Evolutionary conservation across 2,113 vertebrate species (phyloP), one percentile per base, ranked within the genome.

Genomic region (Pangasianodon hypophthalmus): DNA sequence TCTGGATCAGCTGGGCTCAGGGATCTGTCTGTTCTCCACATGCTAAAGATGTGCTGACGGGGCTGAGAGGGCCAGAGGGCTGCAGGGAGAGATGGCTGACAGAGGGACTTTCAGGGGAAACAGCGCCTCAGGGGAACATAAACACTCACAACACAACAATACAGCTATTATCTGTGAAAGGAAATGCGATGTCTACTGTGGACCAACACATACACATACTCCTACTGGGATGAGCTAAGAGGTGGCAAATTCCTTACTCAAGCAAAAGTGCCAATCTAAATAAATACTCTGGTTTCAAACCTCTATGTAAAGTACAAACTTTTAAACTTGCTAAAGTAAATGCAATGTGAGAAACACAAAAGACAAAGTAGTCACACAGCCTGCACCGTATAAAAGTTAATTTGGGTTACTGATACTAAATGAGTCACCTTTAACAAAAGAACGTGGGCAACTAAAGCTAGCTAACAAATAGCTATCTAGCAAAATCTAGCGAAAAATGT

Each of bases 41-140:
- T 90, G 80, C 75, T 88, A 88, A 88, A 88, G 87, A 91, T 18
- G 71, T 90, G 88, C 82, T 90, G 88, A 91, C 58, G 32, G 64
- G 73, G 64, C 82, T 46, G 79, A 84, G 84, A 82, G 52, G 89
- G 60, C 73, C 26, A 60, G 54, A 85, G 86, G 82, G 54, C 73
- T 44, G 82, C 87, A 90, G 71, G 50, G 88, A 58, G 71, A 90
- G 81, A 83, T 11, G 87, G n/a, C 82, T 88, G 37, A 87, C 83
- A 29, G 62, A 89, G 48, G 84, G 60, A 64, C 58, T 60, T 89
- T 77, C 44, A 75, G 60, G 44, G 80, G 60, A 84, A 84, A 84
- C 52, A 85, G 56, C 46, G 79, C 6, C 21, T 84, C 41, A 8
- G 10, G 86, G 46, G 3, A 87, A 90, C 56, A 69, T n/a, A 81